Conservation (phyloP, 2,797 vertebrate genomes). For the Streptopelia turtur region DNA sequence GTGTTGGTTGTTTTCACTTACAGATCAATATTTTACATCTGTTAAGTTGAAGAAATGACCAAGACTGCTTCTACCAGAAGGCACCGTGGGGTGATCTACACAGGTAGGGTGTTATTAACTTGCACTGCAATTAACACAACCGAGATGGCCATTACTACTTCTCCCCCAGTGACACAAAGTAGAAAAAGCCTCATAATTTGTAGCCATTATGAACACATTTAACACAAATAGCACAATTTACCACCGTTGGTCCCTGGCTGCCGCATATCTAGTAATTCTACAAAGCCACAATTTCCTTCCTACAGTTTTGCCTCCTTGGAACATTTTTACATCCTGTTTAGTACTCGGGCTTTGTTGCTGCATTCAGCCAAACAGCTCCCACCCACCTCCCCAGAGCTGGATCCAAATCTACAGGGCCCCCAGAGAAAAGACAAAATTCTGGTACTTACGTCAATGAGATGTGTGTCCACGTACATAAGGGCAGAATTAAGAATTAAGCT, state of each 20-base stretch:
- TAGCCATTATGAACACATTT: not conserved
- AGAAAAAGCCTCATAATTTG: not conserved
- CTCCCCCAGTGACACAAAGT: not conserved
- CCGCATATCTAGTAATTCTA: not conserved
- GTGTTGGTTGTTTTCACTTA: not conserved
- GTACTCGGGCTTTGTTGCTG: not conserved
- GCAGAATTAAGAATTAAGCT: not conserved
- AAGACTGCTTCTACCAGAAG: not conserved
- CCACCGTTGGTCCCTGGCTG: not conserved
- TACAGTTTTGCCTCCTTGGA: not conserved
- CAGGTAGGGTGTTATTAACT: not conserved
- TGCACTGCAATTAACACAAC: not conserved
- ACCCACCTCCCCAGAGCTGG: not conserved
- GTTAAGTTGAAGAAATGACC: not conserved
- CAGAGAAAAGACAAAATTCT: not conserved
- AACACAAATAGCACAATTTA: not conserved
- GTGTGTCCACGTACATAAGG: not conserved
- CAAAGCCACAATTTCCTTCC: not conserved
- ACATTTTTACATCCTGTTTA: not conserved
- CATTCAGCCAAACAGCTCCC: constrained; percentile 3
- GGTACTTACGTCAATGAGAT: not conserved
- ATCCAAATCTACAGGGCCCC: not conserved
- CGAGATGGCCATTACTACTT: not conserved
- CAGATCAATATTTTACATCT: not conserved
- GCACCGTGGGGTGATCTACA: not conserved